phyloP scores from a whole-genome alignment of 1,140 invertebrate genomes.

The Wasmannia auropunctata region DNA sequence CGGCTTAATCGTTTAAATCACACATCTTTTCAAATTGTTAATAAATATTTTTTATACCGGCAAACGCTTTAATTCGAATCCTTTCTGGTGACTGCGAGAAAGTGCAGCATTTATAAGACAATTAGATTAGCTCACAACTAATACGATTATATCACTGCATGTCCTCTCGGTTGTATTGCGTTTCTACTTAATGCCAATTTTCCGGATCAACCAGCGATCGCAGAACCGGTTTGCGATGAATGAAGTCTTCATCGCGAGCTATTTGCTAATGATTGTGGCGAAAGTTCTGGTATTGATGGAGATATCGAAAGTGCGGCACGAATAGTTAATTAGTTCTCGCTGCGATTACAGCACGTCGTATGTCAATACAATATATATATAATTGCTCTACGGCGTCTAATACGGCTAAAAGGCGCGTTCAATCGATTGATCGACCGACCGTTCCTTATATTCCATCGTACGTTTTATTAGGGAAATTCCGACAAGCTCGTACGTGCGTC shows the following conservation, averaged over 20 bases:
- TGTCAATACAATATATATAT: conserved; percentile 36
- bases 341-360: neutral
- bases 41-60: too few species aligned
- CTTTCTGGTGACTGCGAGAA: too few species aligned
- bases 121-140: neutral
- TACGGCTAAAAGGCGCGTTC: neutral
- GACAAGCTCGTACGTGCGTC: neutral
- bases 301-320: conserved; percentile 31
- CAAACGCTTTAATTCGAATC: too few species aligned
- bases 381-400: conserved; percentile 15
- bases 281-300: conserved; percentile 37
- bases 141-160: neutral
- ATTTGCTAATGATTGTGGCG: conserved; percentile 42
- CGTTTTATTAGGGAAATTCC: neutral
- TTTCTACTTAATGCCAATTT: conserved; percentile 12
- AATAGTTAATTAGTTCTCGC: conserved; percentile 35
- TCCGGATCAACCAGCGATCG: neutral
- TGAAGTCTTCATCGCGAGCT: conserved; percentile 13
- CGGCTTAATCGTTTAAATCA: too few species aligned
- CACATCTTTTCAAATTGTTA: too few species aligned
- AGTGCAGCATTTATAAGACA: neutral
- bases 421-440: neutral
- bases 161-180: neutral
- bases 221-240: conserved; percentile 25
- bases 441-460: neutral